phyloP scores from a whole-genome alignment of 2,888 invertebrate species.

The Pseudeuparius sepicola region DNA sequence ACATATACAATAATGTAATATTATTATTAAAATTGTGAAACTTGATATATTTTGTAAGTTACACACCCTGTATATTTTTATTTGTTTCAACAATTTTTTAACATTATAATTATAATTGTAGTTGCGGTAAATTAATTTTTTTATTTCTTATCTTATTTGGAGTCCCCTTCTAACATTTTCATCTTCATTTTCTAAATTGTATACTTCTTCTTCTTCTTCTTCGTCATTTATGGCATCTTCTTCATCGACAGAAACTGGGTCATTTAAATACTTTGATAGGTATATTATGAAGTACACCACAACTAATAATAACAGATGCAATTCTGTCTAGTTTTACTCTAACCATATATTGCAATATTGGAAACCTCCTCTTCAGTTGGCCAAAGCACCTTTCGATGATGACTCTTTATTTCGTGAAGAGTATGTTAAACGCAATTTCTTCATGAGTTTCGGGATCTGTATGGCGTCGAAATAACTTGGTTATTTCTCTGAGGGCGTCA shows the following conservation, averaged over 20 bases:
- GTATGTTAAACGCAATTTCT: slow-evolving; percentile 9
- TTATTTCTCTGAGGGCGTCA: no score
- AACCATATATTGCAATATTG: slow-evolving; percentile 8
- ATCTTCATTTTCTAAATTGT: slow-evolving; percentile 6
- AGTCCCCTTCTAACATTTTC: no score
- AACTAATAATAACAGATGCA: slow-evolving; percentile 12
- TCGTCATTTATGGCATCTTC: slow-evolving; percentile 7
- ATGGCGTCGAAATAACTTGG: no score
- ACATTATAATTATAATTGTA: slow-evolving; percentile 3
- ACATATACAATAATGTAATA: slow-evolving; percentile 2
- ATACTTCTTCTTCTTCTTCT: slow-evolving; percentile 11
- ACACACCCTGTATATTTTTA: slow-evolving; percentile 1
- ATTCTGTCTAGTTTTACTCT: slow-evolving; percentile 12
- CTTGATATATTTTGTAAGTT: slow-evolving; percentile 2
- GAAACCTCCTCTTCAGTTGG: slow-evolving; percentile 12
- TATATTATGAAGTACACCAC: slow-evolving; percentile 13
- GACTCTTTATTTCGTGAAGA: slow-evolving; percentile 11
- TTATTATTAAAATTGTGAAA: no score
- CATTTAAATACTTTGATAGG: slow-evolving; percentile 16
- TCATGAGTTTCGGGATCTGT: slow-evolving; percentile 8
- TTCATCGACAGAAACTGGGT: slow-evolving; percentile 4
- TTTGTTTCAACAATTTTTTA: slow-evolving; percentile 2
- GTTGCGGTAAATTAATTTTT: slow-evolving; percentile 6
- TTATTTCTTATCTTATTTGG: slow-evolving; percentile 5
- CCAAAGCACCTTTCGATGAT: slow-evolving; percentile 11